Evolutionary conservation across 64 coral and sea anemone genomes (phyloP), one percentile per base, ranked within the genome.

Genomic region (Dendronephthya gigantea): DNA sequence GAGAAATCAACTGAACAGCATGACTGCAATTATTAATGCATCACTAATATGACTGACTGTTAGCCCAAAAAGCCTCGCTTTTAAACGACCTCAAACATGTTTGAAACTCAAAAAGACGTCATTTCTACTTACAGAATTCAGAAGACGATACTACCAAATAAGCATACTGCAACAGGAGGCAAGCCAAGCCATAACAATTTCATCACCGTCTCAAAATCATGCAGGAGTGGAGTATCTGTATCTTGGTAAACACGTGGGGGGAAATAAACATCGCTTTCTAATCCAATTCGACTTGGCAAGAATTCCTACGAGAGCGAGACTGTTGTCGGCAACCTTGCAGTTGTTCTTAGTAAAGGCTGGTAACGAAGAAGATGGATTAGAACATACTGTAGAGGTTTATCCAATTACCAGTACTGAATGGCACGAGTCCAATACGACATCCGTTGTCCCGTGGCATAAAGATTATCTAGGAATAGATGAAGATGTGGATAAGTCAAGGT

Each of bases 371-470:
- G 35, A 56, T 1, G 17, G 30, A 13, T 65, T 88, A 3, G 86
- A 89, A 5, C 83, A 98, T 81, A 72, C 89, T 17, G 47, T 98
- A 19, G 95, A 98, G 9, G 92, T 83, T 19, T 98, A 98, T 86
- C 92, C 90, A 31, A 87, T 98, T 17, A 91, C 85, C 52, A 98
- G 95, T 56, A 93, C 92, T 0, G 90, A 91, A 29, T 98, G 95
- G 95, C 34, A 70, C 35, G 66, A 84, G 8, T 39, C 36, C 27
- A 98, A 98, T 40, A 91, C 92, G 4, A 91, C 95, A 4, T 87
- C 89, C 7, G 84, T 93, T 27, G 89, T 98, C 39, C 95, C 95
- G 0, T 98, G 95, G 95, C 87, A 98, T 85, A 89, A 93, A 36
- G 86, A 98, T 48, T 98, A 93, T 38, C 58, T 98, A 22, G 95